These are phyloP conservation scores for Luehdorfia chinensis DNA, from an alignment of 1,140 invertebrate genomes.

Conservation along the genomic window DNA sequence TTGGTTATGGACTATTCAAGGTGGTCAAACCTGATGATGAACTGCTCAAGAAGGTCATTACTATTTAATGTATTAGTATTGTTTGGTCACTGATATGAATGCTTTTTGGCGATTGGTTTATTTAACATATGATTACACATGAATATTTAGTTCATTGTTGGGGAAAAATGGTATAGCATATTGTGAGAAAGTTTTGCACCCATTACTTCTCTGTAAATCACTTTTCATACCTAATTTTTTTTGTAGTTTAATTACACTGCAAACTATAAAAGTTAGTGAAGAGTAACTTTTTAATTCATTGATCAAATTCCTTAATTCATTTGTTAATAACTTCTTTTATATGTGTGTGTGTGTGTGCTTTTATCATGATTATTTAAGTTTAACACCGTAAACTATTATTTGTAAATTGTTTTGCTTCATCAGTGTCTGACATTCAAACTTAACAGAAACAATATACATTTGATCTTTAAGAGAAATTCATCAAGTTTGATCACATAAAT, in stretches of 20 bases:
- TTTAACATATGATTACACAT: too few relatives aligned
- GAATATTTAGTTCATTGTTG: neutral
- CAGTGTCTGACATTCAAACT: neutral
- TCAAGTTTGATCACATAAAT: slow-evolving; percentile 31
- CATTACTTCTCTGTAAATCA: too few relatives aligned
- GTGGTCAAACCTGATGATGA: slow-evolving; percentile 77
- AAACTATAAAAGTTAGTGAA: too few relatives aligned
- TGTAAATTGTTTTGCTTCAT: neutral
- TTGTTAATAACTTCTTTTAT: too few relatives aligned
- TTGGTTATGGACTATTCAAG: slow-evolving; percentile 77
- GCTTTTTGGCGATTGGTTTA: neutral
- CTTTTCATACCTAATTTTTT: too few relatives aligned
- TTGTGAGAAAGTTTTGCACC: too few relatives aligned
- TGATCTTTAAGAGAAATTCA: slow-evolving; percentile 12
- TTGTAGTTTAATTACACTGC: too few relatives aligned
- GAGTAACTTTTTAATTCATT: too few relatives aligned
- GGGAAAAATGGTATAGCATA: neutral
- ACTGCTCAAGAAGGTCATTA: slow-evolving; percentile 74
- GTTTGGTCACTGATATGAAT: slow-evolving; percentile 44
- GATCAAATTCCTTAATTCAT: too few relatives aligned
- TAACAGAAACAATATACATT: neutral
- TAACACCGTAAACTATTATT: too few relatives aligned
- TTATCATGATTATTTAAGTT: too few relatives aligned
- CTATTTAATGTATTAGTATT: slow-evolving; percentile 36
- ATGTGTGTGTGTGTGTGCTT: too few relatives aligned